Evolutionary conservation across 2,113 vertebrate species (phyloP).

Genomic region (Formicarius rufipectus): DNA sequence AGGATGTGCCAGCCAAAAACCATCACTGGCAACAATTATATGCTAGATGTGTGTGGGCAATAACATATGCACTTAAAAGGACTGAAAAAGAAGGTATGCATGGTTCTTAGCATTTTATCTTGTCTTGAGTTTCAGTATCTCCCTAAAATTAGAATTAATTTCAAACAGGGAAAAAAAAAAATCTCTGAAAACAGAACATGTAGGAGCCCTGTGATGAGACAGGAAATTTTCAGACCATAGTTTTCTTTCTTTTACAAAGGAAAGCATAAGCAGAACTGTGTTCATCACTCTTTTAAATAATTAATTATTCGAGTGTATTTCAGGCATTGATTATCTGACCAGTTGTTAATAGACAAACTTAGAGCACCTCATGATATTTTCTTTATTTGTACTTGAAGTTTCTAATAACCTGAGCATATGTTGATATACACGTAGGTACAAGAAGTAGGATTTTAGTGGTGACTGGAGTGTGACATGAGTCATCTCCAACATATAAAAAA

Average conservation of each 20-base stretch:
- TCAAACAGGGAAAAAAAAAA: slow-evolving; percentile 15
- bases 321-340: slow-evolving; percentile 28
- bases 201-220: slow-evolving; percentile 22
- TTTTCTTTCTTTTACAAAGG: neutral
- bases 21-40: slow-evolving; percentile 67
- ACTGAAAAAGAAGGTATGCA: slow-evolving; percentile 62
- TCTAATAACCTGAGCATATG: slow-evolving; percentile 52
- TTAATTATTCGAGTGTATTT: slow-evolving; percentile 11
- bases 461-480: slow-evolving; percentile 52
- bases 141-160: slow-evolving; percentile 62
- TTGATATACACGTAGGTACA: neutral
- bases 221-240: neutral
- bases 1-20: slow-evolving; percentile 65
- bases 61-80: slow-evolving; percentile 66
- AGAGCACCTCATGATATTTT: neutral
- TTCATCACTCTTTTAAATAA: slow-evolving; percentile 46
- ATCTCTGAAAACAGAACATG: slow-evolving; percentile 2
- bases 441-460: slow-evolving; percentile 44
- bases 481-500: slow-evolving; percentile 28
- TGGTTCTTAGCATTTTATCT: slow-evolving; percentile 52
- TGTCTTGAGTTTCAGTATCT: slow-evolving; percentile 35
- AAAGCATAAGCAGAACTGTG: neutral
- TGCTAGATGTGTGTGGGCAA: slow-evolving; percentile 68
- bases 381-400: slow-evolving; percentile 1
- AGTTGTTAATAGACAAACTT: slow-evolving; percentile 13